phyloP scores from a whole-genome alignment of 1,140 invertebrate genomes.

The Laupala kohalensis region DNA sequence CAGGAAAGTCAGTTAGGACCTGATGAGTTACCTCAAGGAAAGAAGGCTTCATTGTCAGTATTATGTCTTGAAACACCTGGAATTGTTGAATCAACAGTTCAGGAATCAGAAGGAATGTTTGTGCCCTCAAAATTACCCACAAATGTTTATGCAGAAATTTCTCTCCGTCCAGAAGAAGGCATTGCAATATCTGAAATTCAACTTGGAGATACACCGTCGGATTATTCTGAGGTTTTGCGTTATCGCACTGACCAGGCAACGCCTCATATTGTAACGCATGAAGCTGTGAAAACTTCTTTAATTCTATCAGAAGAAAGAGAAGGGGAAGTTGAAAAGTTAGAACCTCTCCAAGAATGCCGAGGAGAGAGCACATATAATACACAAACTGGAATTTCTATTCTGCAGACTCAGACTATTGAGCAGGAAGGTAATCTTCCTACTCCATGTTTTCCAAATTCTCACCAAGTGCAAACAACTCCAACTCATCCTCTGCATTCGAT shows the following conservation, averaged over 20 bases:
- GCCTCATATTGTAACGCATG: constrained; percentile 32
- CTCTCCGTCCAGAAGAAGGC: constrained; percentile 36
- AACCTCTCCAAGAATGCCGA: constrained; percentile 26
- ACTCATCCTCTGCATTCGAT: constrained; percentile 39
- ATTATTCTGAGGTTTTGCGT: constrained; percentile 37
- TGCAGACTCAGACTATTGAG: constrained; percentile 37
- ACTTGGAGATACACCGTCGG: constrained; percentile 35
- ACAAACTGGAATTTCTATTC: constrained; percentile 34
- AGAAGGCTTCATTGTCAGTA: constrained; percentile 34
- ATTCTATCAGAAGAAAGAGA: constrained; percentile 39
- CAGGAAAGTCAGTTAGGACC: constrained; percentile 37
- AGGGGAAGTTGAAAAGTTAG: constrained; percentile 24
- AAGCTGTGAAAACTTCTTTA: constrained; percentile 42
- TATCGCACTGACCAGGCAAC: constrained; percentile 37
- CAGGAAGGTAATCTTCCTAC: constrained; percentile 37
- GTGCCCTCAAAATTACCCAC: constrained; percentile 28
- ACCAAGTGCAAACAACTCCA: constrained; percentile 35
- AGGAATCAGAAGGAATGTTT: constrained; percentile 43
- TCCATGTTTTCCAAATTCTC: constrained; percentile 37
- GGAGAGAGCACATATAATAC: constrained; percentile 29
- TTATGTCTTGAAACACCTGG: constrained; percentile 38
- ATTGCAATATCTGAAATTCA: constrained; percentile 38
- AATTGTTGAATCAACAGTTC: constrained; percentile 33
- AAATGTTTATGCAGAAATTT: constrained; percentile 33
- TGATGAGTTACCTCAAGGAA: constrained; percentile 29